Base-by-base conservation (phyloP, 2,797 vertebrate species). In the Enteromius treurensis region DNA sequence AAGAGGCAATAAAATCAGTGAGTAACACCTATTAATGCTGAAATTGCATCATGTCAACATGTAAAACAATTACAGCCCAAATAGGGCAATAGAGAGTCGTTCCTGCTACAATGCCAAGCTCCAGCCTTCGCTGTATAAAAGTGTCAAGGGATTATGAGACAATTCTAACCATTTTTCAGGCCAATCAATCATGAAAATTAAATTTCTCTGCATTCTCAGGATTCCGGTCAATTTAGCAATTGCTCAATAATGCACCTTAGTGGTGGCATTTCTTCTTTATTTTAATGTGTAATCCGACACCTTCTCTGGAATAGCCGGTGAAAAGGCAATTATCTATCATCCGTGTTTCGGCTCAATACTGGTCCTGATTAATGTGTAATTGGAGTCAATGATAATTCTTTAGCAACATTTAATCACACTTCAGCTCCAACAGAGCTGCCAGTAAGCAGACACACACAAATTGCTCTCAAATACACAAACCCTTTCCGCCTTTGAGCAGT, bases 301-400 rank as follows among this genome's bases (percentile, higher is more conserved):
- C 32, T 21, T 49, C 45, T 67, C 58, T 49, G 19, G 70, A 53
- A 65, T 23, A 40, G 21, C 58, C 70, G 10, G 21, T 23, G 45
- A 82, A 65, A 82, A 82, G 58, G 58, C 80, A 81, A 75, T 82
- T 82, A 82, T 74, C 80, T 74, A 75, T 82, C 60, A 75, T 67
- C 47, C 17, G 60, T 51, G 60, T 67, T 82, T 51, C 32, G 5
- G 80, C 71, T 82, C 60, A n/a, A 82, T 75, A 68, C 42, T 15
- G 10, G 21, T 73, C 53, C 60, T 49, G 58, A 42, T 68, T 74
- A 75, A 82, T 79, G 49, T 17, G 40, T 86, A 82, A 82, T 79
- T 86, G 69, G 80, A 82, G 75, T 71, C 80, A 67, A 55, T 82
- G 75, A 78, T 86, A 77, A 65, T 65, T 58, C 70, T 73, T 82